Conservation (phyloP, 2,113 vertebrate genomes). For the Gopherus flavomarginatus region DNA sequence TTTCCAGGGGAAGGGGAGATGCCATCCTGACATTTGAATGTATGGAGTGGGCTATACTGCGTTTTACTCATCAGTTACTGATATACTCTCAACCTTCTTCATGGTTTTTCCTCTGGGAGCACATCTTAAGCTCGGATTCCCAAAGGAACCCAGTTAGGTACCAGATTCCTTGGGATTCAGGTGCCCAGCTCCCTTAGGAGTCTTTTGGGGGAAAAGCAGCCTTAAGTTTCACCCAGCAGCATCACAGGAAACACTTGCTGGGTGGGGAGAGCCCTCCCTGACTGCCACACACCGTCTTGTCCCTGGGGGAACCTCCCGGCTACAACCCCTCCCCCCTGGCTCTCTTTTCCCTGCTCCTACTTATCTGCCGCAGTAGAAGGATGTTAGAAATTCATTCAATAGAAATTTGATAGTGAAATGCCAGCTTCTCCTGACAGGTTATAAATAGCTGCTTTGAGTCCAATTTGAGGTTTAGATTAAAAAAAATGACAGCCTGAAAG, state of each 20-base stretch:
- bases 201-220: background rate
- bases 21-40: accelerated
- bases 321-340: background rate
- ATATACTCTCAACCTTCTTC: background rate
- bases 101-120: background rate
- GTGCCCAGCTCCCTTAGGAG: background rate
- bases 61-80: accelerated
- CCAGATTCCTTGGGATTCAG: background rate
- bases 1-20: accelerated
- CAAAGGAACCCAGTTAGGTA: background rate
- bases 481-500: background rate
- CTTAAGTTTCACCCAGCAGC: background rate
- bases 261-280: background rate
- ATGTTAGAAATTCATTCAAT: constrained; percentile 8
- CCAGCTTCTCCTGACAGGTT: constrained; percentile 50
- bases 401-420: background rate
- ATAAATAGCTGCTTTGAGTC: constrained; percentile 46
- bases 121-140: background rate
- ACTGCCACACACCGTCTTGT: background rate
- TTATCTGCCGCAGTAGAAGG: background rate
- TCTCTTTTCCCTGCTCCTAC: background rate
- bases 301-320: background rate
- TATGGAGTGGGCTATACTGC: accelerated
- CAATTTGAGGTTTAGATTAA: constrained; percentile 51
- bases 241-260: background rate